These are phyloP conservation scores for Peromyscus maniculatus DNA, from an alignment of 2,113 vertebrate genomes.

Conservation along the genomic window DNA sequence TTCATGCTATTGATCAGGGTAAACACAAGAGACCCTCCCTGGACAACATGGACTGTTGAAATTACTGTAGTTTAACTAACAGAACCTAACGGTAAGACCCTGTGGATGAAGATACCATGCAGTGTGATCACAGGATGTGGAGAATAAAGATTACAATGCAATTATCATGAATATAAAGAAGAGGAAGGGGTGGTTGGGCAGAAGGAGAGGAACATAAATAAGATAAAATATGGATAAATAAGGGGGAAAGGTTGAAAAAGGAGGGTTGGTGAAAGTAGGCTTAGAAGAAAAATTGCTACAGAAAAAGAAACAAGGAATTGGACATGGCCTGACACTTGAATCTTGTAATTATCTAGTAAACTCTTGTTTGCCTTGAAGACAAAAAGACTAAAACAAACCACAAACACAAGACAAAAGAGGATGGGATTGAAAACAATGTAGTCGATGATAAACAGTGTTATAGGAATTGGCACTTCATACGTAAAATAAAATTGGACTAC, in stretches of 20 bases:
- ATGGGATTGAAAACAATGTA: background rate
- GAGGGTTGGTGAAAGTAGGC: no score
- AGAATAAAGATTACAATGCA: background rate
- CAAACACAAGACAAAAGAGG: background rate
- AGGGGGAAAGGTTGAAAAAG: background rate
- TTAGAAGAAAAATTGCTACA: background rate
- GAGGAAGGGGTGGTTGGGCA: background rate
- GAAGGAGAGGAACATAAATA: background rate
- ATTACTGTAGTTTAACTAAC: background rate
- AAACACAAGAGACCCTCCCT: background rate
- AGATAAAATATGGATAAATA: background rate
- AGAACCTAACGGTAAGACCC: background rate
- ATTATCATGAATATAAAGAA: background rate
- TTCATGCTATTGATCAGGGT: background rate
- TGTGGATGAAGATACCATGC: background rate
- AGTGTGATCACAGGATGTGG: background rate
- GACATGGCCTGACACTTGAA: background rate
- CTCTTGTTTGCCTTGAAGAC: background rate
- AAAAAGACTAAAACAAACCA: background rate
- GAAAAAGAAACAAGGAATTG: no score
- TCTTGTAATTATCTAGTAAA: background rate
- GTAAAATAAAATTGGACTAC: slow-evolving; percentile 42
- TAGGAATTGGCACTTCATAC: background rate
- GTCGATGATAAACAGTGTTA: background rate
- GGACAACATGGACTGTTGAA: background rate